Evolutionary conservation across 2,113 vertebrate species (phyloP).

Genomic region (Bettongia penicillata): DNA sequence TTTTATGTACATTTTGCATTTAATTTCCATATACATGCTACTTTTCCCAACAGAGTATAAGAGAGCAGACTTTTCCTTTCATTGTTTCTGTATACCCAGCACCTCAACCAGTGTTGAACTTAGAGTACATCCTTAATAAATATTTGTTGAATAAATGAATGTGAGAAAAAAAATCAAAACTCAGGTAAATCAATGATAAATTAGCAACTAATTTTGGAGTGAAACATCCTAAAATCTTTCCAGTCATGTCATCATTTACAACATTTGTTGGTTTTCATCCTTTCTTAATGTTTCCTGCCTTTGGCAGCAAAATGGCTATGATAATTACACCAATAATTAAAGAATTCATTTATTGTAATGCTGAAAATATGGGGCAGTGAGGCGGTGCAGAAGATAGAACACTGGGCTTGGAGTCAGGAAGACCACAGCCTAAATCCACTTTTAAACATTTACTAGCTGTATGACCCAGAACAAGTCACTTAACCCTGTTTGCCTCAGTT

Average conservation of each 20-base stretch:
- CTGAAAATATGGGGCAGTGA: neutral
- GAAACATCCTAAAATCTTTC: neutral
- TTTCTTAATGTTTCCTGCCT: neutral
- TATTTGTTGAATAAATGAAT: neutral
- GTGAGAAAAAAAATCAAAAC: neutral
- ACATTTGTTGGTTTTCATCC: neutral
- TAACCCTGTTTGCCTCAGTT: neutral
- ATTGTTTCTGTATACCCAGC: neutral
- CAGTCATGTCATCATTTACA: neutral
- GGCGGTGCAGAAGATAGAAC: too few species aligned
- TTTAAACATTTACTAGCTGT: too few species aligned
- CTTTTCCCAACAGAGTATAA: neutral
- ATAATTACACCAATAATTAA: neutral
- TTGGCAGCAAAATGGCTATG: neutral
- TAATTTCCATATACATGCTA: neutral
- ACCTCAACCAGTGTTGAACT: neutral
- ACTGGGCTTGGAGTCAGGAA: too few species aligned
- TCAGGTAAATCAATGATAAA: neutral
- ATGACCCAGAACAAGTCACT: neutral
- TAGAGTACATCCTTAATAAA: neutral
- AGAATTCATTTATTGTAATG: neutral
- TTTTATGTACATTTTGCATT: neutral
- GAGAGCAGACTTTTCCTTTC: neutral
- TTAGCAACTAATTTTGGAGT: neutral
- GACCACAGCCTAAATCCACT: too few species aligned